Conservation (phyloP, 1,140 invertebrate genomes). For the Macrobrachium nipponense region DNA sequence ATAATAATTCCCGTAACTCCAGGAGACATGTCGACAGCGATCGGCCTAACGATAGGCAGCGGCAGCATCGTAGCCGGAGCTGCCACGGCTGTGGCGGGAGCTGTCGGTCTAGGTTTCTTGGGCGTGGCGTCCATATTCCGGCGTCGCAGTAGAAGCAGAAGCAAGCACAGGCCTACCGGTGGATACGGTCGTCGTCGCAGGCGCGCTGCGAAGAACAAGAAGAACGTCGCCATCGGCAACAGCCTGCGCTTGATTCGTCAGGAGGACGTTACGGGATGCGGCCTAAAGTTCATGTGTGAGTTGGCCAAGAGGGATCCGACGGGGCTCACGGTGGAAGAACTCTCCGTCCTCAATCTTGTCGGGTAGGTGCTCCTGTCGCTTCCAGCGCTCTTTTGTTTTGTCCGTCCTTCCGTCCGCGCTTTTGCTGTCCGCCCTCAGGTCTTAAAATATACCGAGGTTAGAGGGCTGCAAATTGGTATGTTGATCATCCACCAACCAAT, state of each 20-base stretch:
- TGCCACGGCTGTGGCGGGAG: constrained; percentile 15
- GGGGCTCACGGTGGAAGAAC: not conserved
- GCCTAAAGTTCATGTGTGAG: constrained; percentile 17
- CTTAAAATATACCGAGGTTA: no score
- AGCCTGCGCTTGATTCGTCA: constrained; percentile 2
- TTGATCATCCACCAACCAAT: no score
- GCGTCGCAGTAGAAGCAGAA: not conserved
- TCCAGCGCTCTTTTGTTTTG: not conserved
- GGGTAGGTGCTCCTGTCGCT: not conserved
- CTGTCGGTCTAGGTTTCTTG: not conserved
- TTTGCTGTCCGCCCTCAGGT: no score
- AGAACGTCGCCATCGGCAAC: not conserved
- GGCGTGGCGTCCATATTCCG: not conserved
- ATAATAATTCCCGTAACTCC: no score
- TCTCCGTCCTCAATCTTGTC: constrained; percentile 6
- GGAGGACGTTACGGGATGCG: constrained; percentile 19
- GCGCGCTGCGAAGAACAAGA: not conserved
- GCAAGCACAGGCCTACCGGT: not conserved
- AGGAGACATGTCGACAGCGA: no score
- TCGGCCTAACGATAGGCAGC: constrained; percentile 1
- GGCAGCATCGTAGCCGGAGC: not conserved
- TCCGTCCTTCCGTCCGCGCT: no score
- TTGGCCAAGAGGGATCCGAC: not conserved
- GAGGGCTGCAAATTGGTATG: no score
- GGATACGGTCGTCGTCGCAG: not conserved